A percentile compares a stretch with the other conserved stretches of the same genome.
Evolutionary conservation across 2,888 invertebrate species (phyloP).

Genomic region (Neoscelio sp.): DNA sequence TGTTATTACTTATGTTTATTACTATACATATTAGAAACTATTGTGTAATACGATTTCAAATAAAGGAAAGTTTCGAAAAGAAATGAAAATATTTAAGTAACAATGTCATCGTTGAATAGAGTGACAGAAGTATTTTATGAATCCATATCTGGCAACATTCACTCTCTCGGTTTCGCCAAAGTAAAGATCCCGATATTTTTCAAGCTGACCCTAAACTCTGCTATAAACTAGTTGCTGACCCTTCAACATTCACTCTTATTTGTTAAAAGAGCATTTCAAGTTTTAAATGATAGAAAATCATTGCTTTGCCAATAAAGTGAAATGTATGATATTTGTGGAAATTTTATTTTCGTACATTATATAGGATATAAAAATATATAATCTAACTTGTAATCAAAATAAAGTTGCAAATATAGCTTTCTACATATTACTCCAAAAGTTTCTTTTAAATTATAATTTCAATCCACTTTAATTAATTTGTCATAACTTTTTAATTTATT

Average conservation of each 20-base stretch:
- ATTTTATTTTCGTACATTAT: conserved; percentile 11
- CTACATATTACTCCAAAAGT: too few relatives aligned
- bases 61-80: too few relatives aligned
- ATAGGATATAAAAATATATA: not conserved
- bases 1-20: too few relatives aligned
- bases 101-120: not conserved
- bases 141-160: not conserved
- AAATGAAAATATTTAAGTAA: too few relatives aligned
- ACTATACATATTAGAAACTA: too few relatives aligned
- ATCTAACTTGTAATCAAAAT: too few relatives aligned
- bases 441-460: too few relatives aligned
- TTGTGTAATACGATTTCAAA: too few relatives aligned
- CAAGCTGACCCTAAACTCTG: conserved; percentile 12
- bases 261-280: conserved; percentile 18
- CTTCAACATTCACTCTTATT: conserved; percentile 29
- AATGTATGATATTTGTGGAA: conserved; percentile 21
- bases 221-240: conserved; percentile 12
- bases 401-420: too few relatives aligned
- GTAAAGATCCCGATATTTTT: conserved; percentile 9
- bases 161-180: conserved; percentile 2
- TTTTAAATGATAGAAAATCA: conserved; percentile 28
- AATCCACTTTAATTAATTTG: conserved; percentile 13
- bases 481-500: conserved; percentile 5
- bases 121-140: not conserved
- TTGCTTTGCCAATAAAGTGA: conserved; percentile 14